Conservation (phyloP, 2,888 invertebrate genomes). For the Stenodera caucasica region DNA sequence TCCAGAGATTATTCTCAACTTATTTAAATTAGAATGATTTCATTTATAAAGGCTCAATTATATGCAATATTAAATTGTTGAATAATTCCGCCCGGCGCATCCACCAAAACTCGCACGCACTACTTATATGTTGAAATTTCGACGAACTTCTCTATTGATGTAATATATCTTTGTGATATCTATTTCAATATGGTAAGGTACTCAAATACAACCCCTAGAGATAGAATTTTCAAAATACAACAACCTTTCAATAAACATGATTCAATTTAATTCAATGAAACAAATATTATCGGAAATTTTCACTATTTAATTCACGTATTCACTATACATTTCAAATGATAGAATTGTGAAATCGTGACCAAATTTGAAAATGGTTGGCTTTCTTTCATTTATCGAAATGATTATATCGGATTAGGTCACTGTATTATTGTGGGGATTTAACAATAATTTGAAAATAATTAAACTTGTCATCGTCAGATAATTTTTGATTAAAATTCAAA, state of each 20-base stretch:
- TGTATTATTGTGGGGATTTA: not conserved
- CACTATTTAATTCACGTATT: conserved; percentile 23
- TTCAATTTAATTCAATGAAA: conserved; percentile 1
- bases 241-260: conserved; percentile 21
- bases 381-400: conserved; percentile 19
- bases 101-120: not conserved
- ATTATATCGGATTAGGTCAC: not conserved
- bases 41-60: not conserved
- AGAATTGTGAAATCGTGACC: conserved; percentile 22
- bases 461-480: conserved; percentile 21
- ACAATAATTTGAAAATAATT: conserved; percentile 2
- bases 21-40: conserved; percentile 33
- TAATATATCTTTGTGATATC: conserved; percentile 20
- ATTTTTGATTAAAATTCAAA: no score
- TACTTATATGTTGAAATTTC: not conserved
- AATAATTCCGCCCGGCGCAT: not conserved
- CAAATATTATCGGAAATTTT: conserved; percentile 1
- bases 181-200: conserved; percentile 18
- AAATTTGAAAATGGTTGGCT: conserved; percentile 15
- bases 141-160: conserved; percentile 13
- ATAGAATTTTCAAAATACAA: conserved; percentile 21
- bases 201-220: conserved; percentile 17
- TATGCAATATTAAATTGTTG: not conserved
- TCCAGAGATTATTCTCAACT: conserved; percentile 33
- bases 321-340: conserved; percentile 23